These are phyloP conservation scores for Zelleria hepariella DNA, from an alignment of 2,888 invertebrate genomes.

Conservation along the genomic window DNA sequence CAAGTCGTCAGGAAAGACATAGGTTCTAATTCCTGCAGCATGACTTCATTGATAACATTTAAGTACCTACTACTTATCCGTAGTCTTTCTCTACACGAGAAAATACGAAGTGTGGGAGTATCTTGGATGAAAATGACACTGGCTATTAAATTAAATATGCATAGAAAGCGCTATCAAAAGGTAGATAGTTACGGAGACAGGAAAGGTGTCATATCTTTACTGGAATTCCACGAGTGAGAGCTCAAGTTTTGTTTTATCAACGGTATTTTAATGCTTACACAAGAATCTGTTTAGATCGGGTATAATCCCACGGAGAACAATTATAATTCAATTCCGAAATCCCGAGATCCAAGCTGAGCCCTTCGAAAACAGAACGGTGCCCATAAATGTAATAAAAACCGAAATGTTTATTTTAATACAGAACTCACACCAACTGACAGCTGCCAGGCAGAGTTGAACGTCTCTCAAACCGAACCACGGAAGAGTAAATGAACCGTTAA, in stretches of 20 bases:
- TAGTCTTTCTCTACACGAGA: too few species aligned
- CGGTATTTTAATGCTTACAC: neutral
- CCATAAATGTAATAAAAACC: conserved; percentile 43
- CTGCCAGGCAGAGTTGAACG: conserved; percentile 54
- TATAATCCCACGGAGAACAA: neutral
- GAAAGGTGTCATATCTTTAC: neutral
- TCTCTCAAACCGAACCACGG: conserved; percentile 30
- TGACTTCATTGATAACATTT: too few species aligned
- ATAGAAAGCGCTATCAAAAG: neutral
- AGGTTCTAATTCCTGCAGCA: too few species aligned
- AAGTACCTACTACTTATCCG: too few species aligned
- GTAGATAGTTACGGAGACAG: neutral
- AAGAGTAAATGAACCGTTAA: conserved; percentile 59
- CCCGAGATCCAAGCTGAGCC: conserved; percentile 1
- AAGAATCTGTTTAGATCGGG: neutral
- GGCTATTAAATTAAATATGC: neutral
- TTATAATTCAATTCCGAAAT: neutral
- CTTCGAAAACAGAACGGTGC: conserved; percentile 16
- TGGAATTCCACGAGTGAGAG: neutral
- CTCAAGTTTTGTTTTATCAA: neutral
- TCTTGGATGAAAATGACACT: neutral
- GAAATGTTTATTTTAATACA: conserved; percentile 62
- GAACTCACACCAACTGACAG: conserved; percentile 54
- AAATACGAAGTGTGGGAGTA: neutral
- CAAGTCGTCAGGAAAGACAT: too few species aligned